phyloP scores from a whole-genome alignment of 2,797 vertebrate species.

The Triplophysa bombifrons region DNA sequence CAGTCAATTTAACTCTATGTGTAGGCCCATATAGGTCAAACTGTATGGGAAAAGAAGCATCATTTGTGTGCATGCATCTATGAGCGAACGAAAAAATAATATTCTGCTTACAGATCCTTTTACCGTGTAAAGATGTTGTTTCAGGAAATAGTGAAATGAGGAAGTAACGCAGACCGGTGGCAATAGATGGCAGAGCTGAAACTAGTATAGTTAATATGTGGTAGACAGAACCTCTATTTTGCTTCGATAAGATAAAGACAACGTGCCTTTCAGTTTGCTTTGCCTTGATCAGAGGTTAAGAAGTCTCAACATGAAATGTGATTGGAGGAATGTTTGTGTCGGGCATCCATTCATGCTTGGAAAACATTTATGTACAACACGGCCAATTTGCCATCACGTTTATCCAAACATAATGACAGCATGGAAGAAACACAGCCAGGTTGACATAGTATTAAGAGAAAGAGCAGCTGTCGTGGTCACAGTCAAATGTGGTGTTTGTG shows the following conservation, averaged over 20 bases:
- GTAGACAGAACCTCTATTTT: slow-evolving; percentile 2
- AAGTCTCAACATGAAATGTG: neutral
- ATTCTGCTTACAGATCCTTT: neutral
- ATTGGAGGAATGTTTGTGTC: neutral
- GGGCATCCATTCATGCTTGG: neutral
- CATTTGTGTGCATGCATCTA: neutral
- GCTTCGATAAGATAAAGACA: neutral
- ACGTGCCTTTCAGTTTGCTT: neutral
- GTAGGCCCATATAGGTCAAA: too few species aligned
- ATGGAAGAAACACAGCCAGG: slow-evolving; percentile 42
- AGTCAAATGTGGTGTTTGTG: slow-evolving; percentile 27
- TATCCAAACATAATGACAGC: slow-evolving; percentile 36
- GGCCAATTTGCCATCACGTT: slow-evolving; percentile 22
- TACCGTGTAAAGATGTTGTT: slow-evolving; percentile 34
- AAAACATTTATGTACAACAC: slow-evolving; percentile 2
- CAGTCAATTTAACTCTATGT: too few species aligned
- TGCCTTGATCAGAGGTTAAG: neutral
- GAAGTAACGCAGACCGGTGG: slow-evolving; percentile 59
- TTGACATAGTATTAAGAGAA: slow-evolving; percentile 31
- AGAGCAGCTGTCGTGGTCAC: slow-evolving; percentile 27
- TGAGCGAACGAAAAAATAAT: neutral
- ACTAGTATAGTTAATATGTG: neutral
- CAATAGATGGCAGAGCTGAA: slow-evolving; percentile 16
- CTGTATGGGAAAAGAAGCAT: neutral
- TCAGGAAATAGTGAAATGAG: slow-evolving; percentile 68